phyloP scores from a whole-genome alignment of 2,797 vertebrate genomes.

The Bothrops alternatus region DNA sequence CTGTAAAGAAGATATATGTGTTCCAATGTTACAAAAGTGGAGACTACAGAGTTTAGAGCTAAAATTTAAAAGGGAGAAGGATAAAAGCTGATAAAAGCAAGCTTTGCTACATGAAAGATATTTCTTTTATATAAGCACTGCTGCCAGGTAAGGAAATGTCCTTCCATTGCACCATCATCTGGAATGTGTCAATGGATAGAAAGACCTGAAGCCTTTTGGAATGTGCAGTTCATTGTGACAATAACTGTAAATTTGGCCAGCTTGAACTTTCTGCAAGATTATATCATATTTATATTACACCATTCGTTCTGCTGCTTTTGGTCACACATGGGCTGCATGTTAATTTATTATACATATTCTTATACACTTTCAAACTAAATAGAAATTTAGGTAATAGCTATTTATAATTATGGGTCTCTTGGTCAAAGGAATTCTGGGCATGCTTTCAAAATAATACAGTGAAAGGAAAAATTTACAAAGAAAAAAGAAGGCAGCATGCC shows the following conservation, averaged over 20 bases:
- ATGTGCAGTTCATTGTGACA: constrained; percentile 44
- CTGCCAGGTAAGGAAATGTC: background rate
- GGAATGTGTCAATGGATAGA: background rate
- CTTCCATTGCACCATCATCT: background rate
- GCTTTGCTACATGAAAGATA: background rate
- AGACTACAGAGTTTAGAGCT: background rate
- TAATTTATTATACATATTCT: constrained; percentile 43
- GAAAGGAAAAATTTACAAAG: constrained; percentile 19
- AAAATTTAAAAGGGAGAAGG: background rate
- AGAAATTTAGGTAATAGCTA: constrained; percentile 27
- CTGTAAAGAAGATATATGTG: background rate
- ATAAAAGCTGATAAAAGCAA: background rate
- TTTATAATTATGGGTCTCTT: constrained; percentile 31
- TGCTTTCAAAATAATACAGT: constrained; percentile 31
- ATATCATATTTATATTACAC: constrained; percentile 46
- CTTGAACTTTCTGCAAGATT: constrained; percentile 6
- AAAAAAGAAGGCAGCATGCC: constrained; percentile 7
- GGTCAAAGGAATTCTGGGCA: constrained; percentile 27
- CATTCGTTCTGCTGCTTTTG: constrained; percentile 37
- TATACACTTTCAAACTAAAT: constrained; percentile 47
- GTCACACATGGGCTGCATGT: constrained; percentile 30
- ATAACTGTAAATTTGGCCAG: constrained; percentile 38
- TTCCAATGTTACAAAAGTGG: background rate
- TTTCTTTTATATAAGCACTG: background rate
- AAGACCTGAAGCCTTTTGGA: constrained; percentile 30